These are phyloP conservation scores for Drosophila nasuta DNA, from an alignment of 1,140 invertebrate species.

Conservation along the genomic window DNA sequence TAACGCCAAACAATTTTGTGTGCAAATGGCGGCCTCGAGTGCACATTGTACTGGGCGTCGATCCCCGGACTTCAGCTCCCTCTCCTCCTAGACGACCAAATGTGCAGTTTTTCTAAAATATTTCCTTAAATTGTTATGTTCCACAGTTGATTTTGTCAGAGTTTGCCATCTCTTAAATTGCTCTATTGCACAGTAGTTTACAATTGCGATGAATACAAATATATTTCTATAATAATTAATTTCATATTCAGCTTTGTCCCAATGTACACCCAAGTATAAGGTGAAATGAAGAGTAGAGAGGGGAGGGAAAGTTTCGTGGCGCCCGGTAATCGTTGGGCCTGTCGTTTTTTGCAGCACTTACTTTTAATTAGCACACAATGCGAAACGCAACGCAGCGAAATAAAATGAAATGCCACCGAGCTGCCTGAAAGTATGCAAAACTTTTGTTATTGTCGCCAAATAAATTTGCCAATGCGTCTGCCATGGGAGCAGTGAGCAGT, in stretches of 20 bases:
- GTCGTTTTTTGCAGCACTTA: conserved; percentile 65
- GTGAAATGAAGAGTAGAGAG: not conserved
- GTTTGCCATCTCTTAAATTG: conserved; percentile 36
- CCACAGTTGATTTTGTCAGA: conserved; percentile 57
- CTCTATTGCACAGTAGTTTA: conserved; percentile 19
- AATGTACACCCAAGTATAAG: conserved; percentile 10
- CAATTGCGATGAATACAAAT: not conserved
- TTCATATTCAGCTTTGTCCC: not conserved
- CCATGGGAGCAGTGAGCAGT: conserved; percentile 2
- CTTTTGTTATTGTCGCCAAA: conserved; percentile 79
- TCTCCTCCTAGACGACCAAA: conserved; percentile 32
- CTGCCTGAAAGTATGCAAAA: conserved; percentile 72
- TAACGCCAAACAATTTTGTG: conserved; percentile 51
- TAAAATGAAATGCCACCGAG: conserved; percentile 61
- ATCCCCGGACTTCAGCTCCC: too few species aligned
- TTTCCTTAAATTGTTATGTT: conserved; percentile 51
- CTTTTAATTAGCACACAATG: conserved; percentile 80
- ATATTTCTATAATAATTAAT: not conserved
- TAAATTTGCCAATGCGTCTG: conserved; percentile 73
- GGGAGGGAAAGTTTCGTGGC: conserved; percentile 32
- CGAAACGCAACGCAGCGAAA: conserved; percentile 54
- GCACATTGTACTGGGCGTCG: conserved; percentile 6
- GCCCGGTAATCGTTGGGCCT: conserved; percentile 34
- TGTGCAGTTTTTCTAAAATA: conserved; percentile 62
- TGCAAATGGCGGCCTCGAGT: conserved; percentile 68